phyloP scores from a whole-genome alignment of 2,113 vertebrate species.

The Nicator chloris region DNA sequence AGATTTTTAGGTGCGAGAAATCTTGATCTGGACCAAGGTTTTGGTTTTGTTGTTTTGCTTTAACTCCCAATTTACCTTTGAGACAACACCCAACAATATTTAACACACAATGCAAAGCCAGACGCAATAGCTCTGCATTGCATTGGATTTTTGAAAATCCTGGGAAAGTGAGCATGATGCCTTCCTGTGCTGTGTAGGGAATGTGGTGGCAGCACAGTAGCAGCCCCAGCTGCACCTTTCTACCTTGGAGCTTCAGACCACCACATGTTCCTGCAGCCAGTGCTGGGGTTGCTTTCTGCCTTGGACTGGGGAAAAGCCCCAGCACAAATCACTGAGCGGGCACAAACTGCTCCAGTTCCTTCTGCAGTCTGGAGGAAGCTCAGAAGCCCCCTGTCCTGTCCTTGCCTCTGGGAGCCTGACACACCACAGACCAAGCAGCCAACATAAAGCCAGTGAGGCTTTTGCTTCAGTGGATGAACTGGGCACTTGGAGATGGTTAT shows the following conservation, averaged over 20 bases:
- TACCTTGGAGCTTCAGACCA: neutral
- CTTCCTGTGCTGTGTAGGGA: accelerated
- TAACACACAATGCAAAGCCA: neutral
- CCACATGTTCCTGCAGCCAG: accelerated
- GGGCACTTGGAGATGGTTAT: neutral
- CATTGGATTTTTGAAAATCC: neutral
- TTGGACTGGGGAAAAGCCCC: neutral
- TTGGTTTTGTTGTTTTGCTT: neutral
- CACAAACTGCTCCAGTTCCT: neutral
- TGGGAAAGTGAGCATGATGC: neutral
- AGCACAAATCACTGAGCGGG: neutral
- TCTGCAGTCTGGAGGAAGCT: neutral
- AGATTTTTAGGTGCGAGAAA: neutral
- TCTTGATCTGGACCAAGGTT: accelerated
- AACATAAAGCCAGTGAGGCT: neutral
- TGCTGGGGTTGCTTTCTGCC: accelerated
- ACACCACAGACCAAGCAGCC: neutral
- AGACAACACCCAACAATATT: neutral
- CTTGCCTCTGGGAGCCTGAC: neutral
- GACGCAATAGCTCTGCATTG: neutral
- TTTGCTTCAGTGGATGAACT: neutral
- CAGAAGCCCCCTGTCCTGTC: neutral
- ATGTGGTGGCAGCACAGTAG: accelerated
- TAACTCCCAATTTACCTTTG: neutral
- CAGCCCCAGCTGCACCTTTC: neutral